Percentiles rank a stretch among this genome's conserved stretches.
These are phyloP conservation scores for Crypturellus tataupa DNA, from an alignment of 2,797 vertebrate genomes.

Conservation along the genomic window DNA sequence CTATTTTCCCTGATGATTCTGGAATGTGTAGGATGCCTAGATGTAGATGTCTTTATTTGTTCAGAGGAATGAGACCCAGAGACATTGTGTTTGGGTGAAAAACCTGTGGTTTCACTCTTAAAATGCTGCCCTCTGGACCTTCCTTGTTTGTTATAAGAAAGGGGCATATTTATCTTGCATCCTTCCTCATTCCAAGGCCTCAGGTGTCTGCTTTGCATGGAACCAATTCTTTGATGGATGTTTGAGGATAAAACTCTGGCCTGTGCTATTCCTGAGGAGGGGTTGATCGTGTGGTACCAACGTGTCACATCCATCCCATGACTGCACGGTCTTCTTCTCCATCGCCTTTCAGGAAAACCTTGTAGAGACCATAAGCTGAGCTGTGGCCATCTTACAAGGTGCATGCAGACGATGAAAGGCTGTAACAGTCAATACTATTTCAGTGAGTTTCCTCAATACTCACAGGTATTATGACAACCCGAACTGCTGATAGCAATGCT, in stretches of 20 bases:
- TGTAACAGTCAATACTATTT: accelerated
- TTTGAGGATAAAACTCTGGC: not conserved
- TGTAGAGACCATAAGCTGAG: not conserved
- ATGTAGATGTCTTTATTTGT: not conserved
- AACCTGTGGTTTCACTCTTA: not conserved
- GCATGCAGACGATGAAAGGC: not conserved
- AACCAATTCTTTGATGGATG: not conserved
- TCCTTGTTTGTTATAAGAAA: not conserved
- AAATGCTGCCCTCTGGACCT: not conserved
- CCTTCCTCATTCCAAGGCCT: constrained; percentile 12
- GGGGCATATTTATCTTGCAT: not conserved
- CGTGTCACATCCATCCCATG: not conserved
- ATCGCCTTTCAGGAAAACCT: not conserved
- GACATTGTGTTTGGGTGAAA: not conserved
- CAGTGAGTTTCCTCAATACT: not conserved
- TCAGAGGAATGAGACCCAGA: not conserved
- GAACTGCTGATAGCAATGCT: accelerated
- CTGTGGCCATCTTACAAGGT: not conserved
- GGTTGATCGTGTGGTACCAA: accelerated
- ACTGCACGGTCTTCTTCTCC: not conserved
- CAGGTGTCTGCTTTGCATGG: not conserved
- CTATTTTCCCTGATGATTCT: not conserved
- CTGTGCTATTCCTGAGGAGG: not conserved
- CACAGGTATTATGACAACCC: not conserved
- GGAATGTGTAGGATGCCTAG: not conserved